A percentile compares a stretch with the other conserved stretches of the same genome.
These are phyloP conservation scores for Aspidapion aeneum DNA, from an alignment of 2,888 invertebrate species.

Conservation along the genomic window DNA sequence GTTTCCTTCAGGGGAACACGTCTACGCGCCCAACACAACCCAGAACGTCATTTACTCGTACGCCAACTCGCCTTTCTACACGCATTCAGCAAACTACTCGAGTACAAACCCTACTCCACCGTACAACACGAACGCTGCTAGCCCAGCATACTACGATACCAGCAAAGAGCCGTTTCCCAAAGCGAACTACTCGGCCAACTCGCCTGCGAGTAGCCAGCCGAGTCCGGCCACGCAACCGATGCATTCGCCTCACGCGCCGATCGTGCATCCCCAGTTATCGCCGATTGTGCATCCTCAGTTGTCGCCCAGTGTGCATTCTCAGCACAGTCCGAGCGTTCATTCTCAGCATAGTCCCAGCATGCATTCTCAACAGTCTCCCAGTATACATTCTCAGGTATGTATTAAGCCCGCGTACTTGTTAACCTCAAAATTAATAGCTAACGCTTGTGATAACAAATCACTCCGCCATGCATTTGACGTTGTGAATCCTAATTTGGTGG, in stretches of 20 bases:
- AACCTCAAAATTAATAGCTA: no score
- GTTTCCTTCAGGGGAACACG: slow-evolving; percentile 48
- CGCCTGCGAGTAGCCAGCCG: slow-evolving; percentile 40
- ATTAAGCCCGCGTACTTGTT: no score
- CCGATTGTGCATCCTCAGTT: slow-evolving; percentile 27
- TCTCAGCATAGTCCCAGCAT: slow-evolving; percentile 22
- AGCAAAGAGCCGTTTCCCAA: slow-evolving; percentile 50
- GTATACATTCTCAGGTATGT: slow-evolving; percentile 23
- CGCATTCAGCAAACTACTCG: slow-evolving; percentile 42
- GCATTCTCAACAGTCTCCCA: slow-evolving; percentile 19
- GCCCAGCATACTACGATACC: slow-evolving; percentile 56
- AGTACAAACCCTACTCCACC: slow-evolving; percentile 52
- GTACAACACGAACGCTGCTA: slow-evolving; percentile 38
- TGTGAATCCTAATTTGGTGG: no score
- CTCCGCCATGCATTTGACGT: no score
- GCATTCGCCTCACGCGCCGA: slow-evolving; percentile 26
- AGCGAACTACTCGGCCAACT: slow-evolving; percentile 44
- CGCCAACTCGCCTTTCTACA: slow-evolving; percentile 42
- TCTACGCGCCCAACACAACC: slow-evolving; percentile 56
- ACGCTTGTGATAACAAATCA: no score
- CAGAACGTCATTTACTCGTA: slow-evolving; percentile 43
- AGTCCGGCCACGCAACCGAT: slow-evolving; percentile 27
- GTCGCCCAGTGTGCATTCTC: slow-evolving; percentile 27
- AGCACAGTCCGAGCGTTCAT: slow-evolving; percentile 26
- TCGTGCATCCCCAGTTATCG: slow-evolving; percentile 29